Conservation (phyloP, 2,797 vertebrate species). For the Rhodeus uyekii region DNA sequence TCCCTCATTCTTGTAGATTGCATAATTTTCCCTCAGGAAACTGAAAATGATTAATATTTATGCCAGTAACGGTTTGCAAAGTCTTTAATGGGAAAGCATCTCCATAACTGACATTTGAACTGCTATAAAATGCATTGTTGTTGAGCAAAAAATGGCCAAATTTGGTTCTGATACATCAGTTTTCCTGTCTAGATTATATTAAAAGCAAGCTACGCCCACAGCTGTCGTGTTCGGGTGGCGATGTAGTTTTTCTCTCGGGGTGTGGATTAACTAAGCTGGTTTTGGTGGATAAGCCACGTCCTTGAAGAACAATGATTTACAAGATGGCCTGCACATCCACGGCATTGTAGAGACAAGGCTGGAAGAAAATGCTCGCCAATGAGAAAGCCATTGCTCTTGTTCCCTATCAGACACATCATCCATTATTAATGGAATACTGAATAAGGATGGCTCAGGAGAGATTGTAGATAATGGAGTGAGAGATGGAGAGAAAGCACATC, state of each 20-base stretch:
- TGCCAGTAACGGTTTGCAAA: not conserved
- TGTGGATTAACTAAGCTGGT: constrained; percentile 56
- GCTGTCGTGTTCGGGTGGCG: constrained; percentile 3
- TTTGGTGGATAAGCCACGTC: constrained; percentile 42
- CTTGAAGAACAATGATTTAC: constrained; percentile 57
- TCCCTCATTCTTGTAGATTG: not conserved
- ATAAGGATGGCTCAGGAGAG: constrained; percentile 7
- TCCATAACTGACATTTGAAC: not conserved
- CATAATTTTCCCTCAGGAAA: not conserved
- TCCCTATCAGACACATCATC: constrained; percentile 31
- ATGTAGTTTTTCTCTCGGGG: constrained; percentile 43
- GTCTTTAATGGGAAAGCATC: not conserved
- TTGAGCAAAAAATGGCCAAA: not conserved
- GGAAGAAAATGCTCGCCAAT: not conserved
- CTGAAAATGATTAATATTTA: not conserved
- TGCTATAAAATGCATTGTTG: not conserved
- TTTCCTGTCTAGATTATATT: constrained; percentile 14
- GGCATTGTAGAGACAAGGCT: not conserved
- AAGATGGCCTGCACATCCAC: constrained; percentile 23
- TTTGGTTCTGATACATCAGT: not conserved
- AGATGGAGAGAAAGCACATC: constrained; percentile 2
- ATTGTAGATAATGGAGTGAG: constrained; percentile 6
- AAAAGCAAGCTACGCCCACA: not conserved
- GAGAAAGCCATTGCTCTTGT: constrained; percentile 19
- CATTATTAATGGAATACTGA: constrained; percentile 46